These are phyloP conservation scores for Phylloscopus trochilus DNA, from an alignment of 2,113 vertebrate genomes.

Conservation along the genomic window DNA sequence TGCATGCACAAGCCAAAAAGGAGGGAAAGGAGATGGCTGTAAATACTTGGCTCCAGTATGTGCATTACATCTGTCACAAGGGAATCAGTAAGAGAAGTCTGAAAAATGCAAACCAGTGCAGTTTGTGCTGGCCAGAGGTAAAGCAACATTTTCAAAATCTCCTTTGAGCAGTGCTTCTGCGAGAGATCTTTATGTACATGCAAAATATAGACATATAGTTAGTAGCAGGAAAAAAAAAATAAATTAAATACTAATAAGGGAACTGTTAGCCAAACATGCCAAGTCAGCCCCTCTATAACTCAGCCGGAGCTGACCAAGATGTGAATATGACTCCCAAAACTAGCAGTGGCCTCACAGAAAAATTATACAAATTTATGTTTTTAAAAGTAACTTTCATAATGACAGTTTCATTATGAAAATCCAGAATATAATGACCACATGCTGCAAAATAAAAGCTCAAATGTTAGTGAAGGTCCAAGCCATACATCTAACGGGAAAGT, in stretches of 20 bases:
- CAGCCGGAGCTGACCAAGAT: background rate
- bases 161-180: background rate
- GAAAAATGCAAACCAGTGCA: constrained; percentile 35
- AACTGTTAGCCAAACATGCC: background rate
- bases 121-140: constrained; percentile 2
- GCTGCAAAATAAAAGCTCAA: background rate
- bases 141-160: constrained; percentile 11
- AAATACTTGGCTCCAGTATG: constrained; percentile 60
- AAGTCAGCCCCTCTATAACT: background rate
- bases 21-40: constrained; percentile 47
- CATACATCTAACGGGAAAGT: background rate
- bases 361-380: background rate
- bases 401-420: background rate
- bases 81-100: constrained; percentile 22
- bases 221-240: background rate
- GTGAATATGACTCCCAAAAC: background rate
- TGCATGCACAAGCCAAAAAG: constrained; percentile 30
- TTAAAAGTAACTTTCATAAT: background rate
- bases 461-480: background rate
- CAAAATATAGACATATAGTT: background rate
- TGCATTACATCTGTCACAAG: constrained; percentile 54
- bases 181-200: background rate
- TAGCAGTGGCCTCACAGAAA: background rate
- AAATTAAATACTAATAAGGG: background rate
- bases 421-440: background rate